Evolutionary conservation across 2,888 invertebrate species (phyloP).

Genomic region (Mactromeris polynyma): DNA sequence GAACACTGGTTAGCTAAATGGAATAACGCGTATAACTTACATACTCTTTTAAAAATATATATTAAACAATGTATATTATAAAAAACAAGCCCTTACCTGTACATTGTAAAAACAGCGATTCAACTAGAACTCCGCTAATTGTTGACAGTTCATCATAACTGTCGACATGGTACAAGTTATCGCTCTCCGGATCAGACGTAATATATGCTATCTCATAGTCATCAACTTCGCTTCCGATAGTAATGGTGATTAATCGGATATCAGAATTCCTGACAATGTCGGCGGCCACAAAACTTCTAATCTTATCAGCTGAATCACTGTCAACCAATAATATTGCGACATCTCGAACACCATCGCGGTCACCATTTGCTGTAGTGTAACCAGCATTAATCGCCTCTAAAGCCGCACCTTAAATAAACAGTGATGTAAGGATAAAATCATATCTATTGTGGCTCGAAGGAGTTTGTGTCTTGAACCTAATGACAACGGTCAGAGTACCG

Average conservation of each 20-base stretch:
- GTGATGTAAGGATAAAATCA: too few species aligned
- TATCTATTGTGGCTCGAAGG: too few species aligned
- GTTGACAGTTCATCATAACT: neutral
- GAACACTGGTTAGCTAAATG: too few species aligned
- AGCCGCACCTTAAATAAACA: neutral
- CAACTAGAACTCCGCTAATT: neutral
- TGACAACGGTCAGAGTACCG: too few species aligned
- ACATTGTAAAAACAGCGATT: constrained; percentile 16
- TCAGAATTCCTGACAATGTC: constrained; percentile 1
- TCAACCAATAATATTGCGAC: constrained; percentile 41
- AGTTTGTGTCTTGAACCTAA: too few species aligned
- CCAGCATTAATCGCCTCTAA: neutral
- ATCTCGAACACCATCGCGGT: neutral
- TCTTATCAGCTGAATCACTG: constrained; percentile 25
- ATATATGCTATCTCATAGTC: constrained; percentile 26
- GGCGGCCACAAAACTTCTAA: neutral
- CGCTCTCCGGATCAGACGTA: neutral
- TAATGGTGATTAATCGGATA: constrained; percentile 8
- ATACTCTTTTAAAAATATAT: too few species aligned
- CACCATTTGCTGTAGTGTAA: neutral
- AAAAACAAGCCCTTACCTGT: constrained; percentile 19
- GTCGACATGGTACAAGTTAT: constrained; percentile 17
- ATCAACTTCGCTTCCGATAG: constrained; percentile 11
- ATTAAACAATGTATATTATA: too few species aligned
- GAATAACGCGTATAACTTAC: too few species aligned